phyloP scores from a whole-genome alignment of 2,888 invertebrate species.

The Drosophila siamana region DNA sequence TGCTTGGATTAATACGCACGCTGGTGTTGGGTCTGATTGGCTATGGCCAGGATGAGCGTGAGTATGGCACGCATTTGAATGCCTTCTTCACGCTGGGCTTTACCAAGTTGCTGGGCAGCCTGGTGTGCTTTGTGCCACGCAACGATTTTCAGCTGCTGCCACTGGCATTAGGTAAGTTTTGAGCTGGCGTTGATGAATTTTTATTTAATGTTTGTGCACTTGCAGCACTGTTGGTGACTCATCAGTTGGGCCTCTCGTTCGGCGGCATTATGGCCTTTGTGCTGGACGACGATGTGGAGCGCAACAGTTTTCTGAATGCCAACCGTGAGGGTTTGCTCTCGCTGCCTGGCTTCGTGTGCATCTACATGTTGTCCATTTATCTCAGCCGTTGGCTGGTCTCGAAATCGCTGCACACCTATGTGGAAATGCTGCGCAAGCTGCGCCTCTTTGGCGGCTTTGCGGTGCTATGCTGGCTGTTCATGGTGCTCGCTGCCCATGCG shows the following conservation, averaged over 20 bases:
- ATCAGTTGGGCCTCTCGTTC: conserved; percentile 88
- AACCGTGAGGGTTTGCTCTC: conserved; percentile 98
- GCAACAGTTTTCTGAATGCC: conserved; percentile 89
- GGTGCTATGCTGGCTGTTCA: conserved; percentile 85
- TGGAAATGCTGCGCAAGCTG: conserved; percentile 73
- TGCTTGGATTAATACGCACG: conserved; percentile 89
- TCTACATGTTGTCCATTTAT: conserved; percentile 91
- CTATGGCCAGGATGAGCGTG: conserved; percentile 95
- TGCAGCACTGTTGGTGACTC: conserved; percentile 86
- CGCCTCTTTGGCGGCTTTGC: conserved; percentile 68
- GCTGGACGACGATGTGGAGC: conserved; percentile 86
- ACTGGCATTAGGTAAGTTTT: conserved; percentile 81
- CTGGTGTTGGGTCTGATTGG: conserved; percentile 88
- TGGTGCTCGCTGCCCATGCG: conserved; percentile 86
- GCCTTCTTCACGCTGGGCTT: conserved; percentile 97
- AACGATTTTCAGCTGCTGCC: conserved; percentile 83
- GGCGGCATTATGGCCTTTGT: conserved; percentile 90
- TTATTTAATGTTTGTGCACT: neutral
- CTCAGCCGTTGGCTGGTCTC: conserved; percentile 87
- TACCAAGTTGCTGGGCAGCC: conserved; percentile 90
- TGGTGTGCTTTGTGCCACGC: conserved; percentile 75
- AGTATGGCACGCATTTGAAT: conserved; percentile 99
- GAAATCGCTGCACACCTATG: conserved; percentile 67
- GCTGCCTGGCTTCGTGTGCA: conserved; percentile 92
- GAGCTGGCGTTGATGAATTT: rapidly evolving